phyloP scores from a whole-genome alignment of 2,888 invertebrate genomes.

The Lasius platythorax region DNA sequence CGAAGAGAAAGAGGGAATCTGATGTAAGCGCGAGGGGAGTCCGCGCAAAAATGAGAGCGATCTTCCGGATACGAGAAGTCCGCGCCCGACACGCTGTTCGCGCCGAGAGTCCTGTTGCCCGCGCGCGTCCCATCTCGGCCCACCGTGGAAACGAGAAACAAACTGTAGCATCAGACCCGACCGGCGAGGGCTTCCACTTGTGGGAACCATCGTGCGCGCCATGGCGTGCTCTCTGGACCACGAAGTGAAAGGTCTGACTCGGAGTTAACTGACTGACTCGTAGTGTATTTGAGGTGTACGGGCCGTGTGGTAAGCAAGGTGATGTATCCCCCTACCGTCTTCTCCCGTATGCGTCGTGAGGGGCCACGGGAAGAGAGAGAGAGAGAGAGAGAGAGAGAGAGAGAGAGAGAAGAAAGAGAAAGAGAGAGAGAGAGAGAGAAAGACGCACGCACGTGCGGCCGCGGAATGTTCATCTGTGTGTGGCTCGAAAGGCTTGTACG shows the following conservation, averaged over 20 bases:
- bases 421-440: slow-evolving; percentile 11
- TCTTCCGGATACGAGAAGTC: slow-evolving; percentile 60
- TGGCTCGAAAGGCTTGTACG: not conserved
- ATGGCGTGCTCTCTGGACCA: slow-evolving; percentile 85
- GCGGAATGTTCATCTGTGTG: slow-evolving; percentile 16
- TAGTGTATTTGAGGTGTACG: slow-evolving; percentile 75
- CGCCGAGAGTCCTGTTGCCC: slow-evolving; percentile 38
- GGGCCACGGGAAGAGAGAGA: not conserved
- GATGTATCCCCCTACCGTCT: slow-evolving; percentile 70
- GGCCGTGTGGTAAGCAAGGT: slow-evolving; percentile 68
- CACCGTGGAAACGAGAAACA: slow-evolving; percentile 75
- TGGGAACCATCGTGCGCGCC: slow-evolving; percentile 84
- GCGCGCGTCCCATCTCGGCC: slow-evolving; percentile 43
- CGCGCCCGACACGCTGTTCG: slow-evolving; percentile 52
- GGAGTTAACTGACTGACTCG: slow-evolving; percentile 80
- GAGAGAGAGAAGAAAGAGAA: not conserved
- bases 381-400: not conserved
- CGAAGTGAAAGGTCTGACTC: slow-evolving; percentile 85
- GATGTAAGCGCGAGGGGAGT: not conserved
- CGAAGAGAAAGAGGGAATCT: slow-evolving; percentile 9
- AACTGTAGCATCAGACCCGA: slow-evolving; percentile 80
- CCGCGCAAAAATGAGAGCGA: slow-evolving; percentile 48
- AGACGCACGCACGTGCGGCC: slow-evolving; percentile 27
- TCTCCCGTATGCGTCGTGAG: slow-evolving; percentile 16
- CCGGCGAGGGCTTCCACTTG: slow-evolving; percentile 81